Evolutionary conservation across 2,888 invertebrate species (phyloP).

Genomic region (Microplitis deprimator): DNA sequence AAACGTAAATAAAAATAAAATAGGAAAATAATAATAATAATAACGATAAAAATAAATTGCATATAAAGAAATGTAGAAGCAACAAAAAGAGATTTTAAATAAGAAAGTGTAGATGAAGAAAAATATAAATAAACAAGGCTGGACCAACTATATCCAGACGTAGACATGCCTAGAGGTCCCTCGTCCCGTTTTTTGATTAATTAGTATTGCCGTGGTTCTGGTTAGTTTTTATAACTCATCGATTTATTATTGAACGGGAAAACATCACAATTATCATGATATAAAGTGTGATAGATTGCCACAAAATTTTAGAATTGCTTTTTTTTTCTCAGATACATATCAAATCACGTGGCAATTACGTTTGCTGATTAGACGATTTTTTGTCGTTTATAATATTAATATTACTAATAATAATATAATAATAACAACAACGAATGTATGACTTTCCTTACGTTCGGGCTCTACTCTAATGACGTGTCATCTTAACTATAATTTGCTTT

Average conservation of each 20-base stretch:
- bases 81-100: constrained; percentile 7
- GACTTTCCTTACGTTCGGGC: constrained; percentile 15
- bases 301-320: constrained; percentile 30
- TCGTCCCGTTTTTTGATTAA: constrained; percentile 19
- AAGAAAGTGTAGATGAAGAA: constrained; percentile 22
- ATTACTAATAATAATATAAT: neutral
- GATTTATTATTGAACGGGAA: constrained; percentile 4
- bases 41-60: neutral
- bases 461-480: neutral
- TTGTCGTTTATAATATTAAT: neutral
- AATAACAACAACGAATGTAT: constrained; percentile 36
- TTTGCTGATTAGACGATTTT: constrained; percentile 13
- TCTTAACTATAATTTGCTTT: neutral
- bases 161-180: constrained; percentile 16
- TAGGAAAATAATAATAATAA: neutral
- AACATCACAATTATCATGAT: neutral
- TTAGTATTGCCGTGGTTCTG: constrained; percentile 26
- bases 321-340: constrained; percentile 37
- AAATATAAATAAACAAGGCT: constrained; percentile 16
- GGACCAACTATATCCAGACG: constrained; percentile 30
- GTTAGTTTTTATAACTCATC: neutral
- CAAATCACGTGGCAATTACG: constrained; percentile 37
- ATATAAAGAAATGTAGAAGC: neutral
- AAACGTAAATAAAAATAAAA: constrained; percentile 6
- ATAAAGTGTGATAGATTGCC: constrained; percentile 3